A percentile compares a stretch with the other conserved stretches of the same genome.
These are phyloP conservation scores for Phoenicopterus ruber DNA, from an alignment of 2,113 vertebrate species.

Conservation along the genomic window DNA sequence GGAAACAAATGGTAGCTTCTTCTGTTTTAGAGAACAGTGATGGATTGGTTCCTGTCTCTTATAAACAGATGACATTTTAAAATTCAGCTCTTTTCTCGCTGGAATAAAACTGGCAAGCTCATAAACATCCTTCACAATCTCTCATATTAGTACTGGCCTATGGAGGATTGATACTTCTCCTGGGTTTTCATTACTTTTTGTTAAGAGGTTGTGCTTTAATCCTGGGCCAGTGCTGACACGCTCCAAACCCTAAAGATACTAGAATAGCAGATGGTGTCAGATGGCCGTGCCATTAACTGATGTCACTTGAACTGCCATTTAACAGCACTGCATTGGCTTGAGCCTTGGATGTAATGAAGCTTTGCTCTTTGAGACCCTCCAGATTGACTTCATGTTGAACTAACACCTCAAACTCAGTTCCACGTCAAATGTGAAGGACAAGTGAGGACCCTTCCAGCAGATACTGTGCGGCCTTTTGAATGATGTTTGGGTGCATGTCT, in stretches of 20 bases:
- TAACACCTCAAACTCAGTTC: background rate
- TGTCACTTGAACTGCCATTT: background rate
- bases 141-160: background rate
- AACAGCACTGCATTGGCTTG: background rate
- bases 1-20: background rate
- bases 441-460: background rate
- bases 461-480: background rate
- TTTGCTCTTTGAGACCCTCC: background rate
- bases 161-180: background rate
- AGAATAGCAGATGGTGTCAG: background rate
- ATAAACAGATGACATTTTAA: background rate
- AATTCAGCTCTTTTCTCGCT: background rate
- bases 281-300: background rate
- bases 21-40: background rate
- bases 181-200: background rate
- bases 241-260: background rate
- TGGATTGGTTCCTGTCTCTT: background rate
- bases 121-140: background rate
- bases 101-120: background rate
- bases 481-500: background rate
- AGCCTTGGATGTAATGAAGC: background rate
- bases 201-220: background rate
- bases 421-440: background rate
- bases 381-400: background rate
- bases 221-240: background rate